Conservation (phyloP, 2,797 vertebrate genomes). For the Poecilia velifera region DNA sequence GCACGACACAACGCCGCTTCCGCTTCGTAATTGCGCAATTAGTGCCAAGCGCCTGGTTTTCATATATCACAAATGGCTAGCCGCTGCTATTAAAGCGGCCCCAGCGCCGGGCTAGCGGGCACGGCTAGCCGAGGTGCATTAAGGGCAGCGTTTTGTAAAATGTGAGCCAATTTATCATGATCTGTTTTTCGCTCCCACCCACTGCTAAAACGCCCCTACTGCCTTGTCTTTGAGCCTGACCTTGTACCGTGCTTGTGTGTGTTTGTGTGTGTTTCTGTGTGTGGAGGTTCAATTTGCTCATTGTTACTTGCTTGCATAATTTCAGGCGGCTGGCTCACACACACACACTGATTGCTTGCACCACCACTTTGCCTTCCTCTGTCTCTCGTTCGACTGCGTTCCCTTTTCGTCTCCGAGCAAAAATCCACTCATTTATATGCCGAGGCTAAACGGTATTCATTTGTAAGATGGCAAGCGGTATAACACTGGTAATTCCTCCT, state of each 20-base stretch:
- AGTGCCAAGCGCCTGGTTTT: conserved; percentile 92
- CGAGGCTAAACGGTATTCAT: conserved; percentile 88
- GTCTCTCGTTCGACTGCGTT: conserved; percentile 62
- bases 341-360: conserved; percentile 76
- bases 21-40: conserved; percentile 99
- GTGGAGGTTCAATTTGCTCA: conserved; percentile 92
- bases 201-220: conserved; percentile 83
- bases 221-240: conserved; percentile 92
- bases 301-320: conserved; percentile 95
- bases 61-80: conserved; percentile 94
- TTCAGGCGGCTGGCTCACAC: conserved; percentile 82
- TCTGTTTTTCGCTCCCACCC: conserved; percentile 91
- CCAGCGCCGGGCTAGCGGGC: conserved; percentile 71
- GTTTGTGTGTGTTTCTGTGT: conserved; percentile 64
- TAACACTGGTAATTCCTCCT: conserved; percentile 90
- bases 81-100: conserved; percentile 76
- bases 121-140: conserved; percentile 88
- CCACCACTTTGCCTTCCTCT: conserved; percentile 71
- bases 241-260: conserved; percentile 86
- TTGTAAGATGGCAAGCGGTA: conserved; percentile 86
- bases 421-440: conserved; percentile 93
- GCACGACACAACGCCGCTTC: conserved; percentile 89
- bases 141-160: conserved; percentile 95
- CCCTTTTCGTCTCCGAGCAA: conserved; percentile 78
- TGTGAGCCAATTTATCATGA: conserved; percentile 96